Conservation (phyloP, 2,888 invertebrate species). For the Drosophila setosimentum region DNA sequence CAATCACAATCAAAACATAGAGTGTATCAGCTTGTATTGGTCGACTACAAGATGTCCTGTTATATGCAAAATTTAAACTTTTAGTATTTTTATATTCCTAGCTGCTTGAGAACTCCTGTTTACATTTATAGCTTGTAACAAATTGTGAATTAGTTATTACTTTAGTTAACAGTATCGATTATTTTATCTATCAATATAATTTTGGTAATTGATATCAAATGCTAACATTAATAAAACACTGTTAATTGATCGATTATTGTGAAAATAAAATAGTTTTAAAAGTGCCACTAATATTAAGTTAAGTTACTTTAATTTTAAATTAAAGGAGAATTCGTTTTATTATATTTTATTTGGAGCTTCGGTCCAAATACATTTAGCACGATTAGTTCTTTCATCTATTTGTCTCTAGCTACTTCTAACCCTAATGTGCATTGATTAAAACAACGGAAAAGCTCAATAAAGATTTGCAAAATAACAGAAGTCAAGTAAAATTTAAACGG, state of each 20-base stretch:
- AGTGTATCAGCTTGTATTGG: background rate
- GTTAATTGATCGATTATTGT: background rate
- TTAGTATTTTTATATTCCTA: background rate
- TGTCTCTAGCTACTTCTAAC: background rate
- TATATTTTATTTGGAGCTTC: background rate
- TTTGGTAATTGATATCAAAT: background rate
- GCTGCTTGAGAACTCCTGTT: background rate
- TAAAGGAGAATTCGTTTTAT: background rate
- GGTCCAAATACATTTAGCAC: background rate
- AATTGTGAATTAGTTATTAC: background rate
- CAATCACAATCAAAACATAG: background rate
- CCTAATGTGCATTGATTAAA: constrained; percentile 1
- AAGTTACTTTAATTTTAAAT: background rate
- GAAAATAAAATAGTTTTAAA: too few relatives aligned
- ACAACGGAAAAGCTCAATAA: constrained; percentile 26
- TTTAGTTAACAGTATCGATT: background rate
- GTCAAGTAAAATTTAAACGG: constrained; percentile 26
- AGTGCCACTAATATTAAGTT: background rate
- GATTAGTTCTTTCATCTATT: background rate
- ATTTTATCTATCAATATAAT: background rate
- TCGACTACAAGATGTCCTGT: background rate
- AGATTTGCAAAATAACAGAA: constrained; percentile 38
- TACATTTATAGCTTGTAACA: background rate
- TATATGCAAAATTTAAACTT: background rate
- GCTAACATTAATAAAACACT: background rate